Evolutionary conservation across 2,888 invertebrate species (phyloP).

Genomic region (Arge pagana): DNA sequence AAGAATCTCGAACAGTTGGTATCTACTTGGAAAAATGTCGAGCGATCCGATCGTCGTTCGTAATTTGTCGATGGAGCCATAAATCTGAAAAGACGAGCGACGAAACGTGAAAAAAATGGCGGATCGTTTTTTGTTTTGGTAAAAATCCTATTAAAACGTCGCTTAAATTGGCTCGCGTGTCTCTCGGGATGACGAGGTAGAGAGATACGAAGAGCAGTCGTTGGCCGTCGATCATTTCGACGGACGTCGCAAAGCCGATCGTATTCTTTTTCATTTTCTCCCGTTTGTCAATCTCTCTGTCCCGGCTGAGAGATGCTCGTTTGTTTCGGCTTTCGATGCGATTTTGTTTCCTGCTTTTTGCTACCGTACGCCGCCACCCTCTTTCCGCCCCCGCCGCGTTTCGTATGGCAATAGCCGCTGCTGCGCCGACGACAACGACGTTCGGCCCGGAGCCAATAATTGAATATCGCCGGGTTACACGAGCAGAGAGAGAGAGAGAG

Average conservation of each 20-base stretch:
- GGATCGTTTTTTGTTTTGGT: conserved; percentile 1
- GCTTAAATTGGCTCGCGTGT: conserved; percentile 13
- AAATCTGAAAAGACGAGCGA: too few relatives aligned
- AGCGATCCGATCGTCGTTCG: too few relatives aligned
- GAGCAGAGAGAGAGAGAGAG: conserved; percentile 46
- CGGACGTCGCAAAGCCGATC: conserved; percentile 18
- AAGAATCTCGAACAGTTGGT: too few relatives aligned
- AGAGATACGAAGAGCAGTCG: conserved; percentile 3
- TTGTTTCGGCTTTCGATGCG: conserved; percentile 37
- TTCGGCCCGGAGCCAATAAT: conserved; percentile 48
- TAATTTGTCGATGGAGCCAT: too few relatives aligned
- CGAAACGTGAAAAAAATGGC: too few relatives aligned
- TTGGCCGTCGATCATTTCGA: conserved; percentile 23
- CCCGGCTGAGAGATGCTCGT: conserved; percentile 29
- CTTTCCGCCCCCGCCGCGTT: conserved; percentile 18
- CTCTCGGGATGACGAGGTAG: neutral
- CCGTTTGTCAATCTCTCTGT: conserved; percentile 21
- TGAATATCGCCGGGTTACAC: conserved; percentile 46
- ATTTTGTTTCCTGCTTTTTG: conserved; percentile 42
- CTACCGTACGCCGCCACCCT: conserved; percentile 37
- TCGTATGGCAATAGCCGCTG: too few relatives aligned
- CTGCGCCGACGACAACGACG: too few relatives aligned
- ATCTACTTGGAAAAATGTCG: too few relatives aligned
- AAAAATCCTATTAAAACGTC: conserved; percentile 16
- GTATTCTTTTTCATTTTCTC: conserved; percentile 17